Evolutionary conservation across 1,140 invertebrate species (phyloP).

Genomic region (Diuraphis noxia): DNA sequence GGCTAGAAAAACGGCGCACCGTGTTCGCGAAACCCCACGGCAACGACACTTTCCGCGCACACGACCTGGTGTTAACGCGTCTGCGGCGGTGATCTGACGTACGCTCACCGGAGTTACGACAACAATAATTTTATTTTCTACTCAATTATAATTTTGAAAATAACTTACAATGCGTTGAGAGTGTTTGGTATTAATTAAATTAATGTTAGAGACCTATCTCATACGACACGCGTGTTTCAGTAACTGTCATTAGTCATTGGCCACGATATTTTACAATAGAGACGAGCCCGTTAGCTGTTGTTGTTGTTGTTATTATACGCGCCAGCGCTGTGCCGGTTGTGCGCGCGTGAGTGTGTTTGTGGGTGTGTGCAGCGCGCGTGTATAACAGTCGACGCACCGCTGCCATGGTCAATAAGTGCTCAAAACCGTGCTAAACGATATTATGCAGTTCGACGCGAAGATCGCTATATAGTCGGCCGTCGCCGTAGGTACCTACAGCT

Average conservation of each 20-base stretch:
- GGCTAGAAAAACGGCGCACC: neutral
- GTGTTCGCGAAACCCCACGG: neutral
- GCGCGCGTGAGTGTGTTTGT: neutral
- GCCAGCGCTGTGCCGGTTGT: neutral
- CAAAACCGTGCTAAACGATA: constrained; percentile 31
- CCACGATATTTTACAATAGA: neutral
- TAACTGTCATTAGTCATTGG: too few species aligned
- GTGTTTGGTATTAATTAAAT: too few species aligned
- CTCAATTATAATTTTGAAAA: neutral
- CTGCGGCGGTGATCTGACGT: neutral
- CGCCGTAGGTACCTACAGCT: neutral
- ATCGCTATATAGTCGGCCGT: constrained; percentile 3
- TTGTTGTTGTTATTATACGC: neutral
- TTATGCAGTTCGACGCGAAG: constrained; percentile 11
- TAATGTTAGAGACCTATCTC: too few species aligned
- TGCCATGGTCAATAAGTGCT: constrained; percentile 15
- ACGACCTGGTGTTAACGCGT: too few species aligned
- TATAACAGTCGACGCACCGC: neutral
- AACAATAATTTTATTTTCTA: neutral
- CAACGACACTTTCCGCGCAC: too few species aligned
- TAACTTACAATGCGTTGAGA: neutral
- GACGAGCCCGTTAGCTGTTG: neutral
- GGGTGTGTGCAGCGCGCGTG: neutral
- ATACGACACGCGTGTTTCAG: too few species aligned
- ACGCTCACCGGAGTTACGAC: neutral